Evolutionary conservation across 2,113 vertebrate genomes (phyloP), one percentile per base, ranked within the genome.

Genomic region (Heterotilapia buettikoferi): DNA sequence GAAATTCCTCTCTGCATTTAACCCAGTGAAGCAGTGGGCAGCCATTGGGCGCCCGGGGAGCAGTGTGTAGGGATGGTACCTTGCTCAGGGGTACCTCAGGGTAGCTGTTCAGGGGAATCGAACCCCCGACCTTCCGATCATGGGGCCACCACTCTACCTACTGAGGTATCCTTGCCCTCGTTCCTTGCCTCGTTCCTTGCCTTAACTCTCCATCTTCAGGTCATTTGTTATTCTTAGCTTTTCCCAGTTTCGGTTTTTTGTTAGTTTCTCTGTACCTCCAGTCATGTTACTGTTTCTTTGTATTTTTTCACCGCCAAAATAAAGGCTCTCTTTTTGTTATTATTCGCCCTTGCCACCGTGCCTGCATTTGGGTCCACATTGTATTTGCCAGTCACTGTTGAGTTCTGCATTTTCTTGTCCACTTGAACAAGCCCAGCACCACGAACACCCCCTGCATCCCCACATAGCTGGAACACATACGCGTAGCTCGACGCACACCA

Each of bases 41-140:
- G 14, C 26, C 57, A 61, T 31, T 61, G 57, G 8, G 26, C 0
- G 3, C 14, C 3, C 8, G 1, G 14, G 1, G 14, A 61, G 14
- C 5, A 61, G 26, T 31, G 29, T 57, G 0, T 8, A 5, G 12
- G 24, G 24, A 14, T 0, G 7, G 1, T 61, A 31, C 8, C 14
- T 61, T 61, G 26, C 57, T 61, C 0, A 61, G 57, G 57, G 57
- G 8, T 2, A 61, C 57, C 26, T 18, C 26, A 61, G 14, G 14
- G 26, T 31, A 61, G 57, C 14, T 61, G 57, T 31, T 31, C 8
- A 61, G 57, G 2, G 14, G 26, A 61, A 18, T 61, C 14, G 0
- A 61, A 31, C 1, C 57, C 14, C 26, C 1, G 1, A 61, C 57
- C 26, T 10, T 61, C 0, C 1, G 0, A 61, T 9, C 26, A 18